Conservation (phyloP, 2,888 invertebrate species). For the Tortricodes alternella region DNA sequence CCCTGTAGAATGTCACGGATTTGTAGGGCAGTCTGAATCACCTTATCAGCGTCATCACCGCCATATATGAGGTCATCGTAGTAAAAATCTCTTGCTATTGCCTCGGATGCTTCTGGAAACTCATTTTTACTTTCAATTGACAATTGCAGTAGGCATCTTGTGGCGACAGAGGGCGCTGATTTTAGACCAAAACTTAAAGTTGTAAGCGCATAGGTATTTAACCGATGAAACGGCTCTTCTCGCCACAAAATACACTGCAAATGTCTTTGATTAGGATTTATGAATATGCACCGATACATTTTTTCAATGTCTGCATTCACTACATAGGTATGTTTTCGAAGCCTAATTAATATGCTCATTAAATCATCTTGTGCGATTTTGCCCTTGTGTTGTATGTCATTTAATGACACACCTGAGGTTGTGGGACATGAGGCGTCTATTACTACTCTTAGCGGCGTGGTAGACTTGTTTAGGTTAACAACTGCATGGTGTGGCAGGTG, state of each 20-base stretch:
- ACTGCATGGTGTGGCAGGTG: neutral
- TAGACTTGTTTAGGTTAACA: neutral
- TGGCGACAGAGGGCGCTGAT: slow-evolving; percentile 27
- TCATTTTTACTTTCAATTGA: slow-evolving; percentile 6
- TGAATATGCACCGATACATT: slow-evolving; percentile 21
- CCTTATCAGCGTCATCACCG: neutral
- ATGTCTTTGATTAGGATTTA: slow-evolving; percentile 4
- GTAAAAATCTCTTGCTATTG: neutral
- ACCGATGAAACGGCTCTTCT: slow-evolving; percentile 10
- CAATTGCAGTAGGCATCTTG: slow-evolving; percentile 29
- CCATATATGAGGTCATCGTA: neutral
- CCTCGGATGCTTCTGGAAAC: neutral
- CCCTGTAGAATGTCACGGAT: neutral
- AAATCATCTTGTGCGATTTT: neutral
- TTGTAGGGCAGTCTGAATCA: neutral
- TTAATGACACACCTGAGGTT: neutral
- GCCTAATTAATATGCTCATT: neutral
- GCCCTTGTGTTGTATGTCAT: neutral
- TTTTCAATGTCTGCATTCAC: slow-evolving; percentile 22
- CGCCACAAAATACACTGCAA: slow-evolving; percentile 25
- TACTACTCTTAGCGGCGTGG: neutral
- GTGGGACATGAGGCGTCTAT: neutral
- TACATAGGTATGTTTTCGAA: neutral
- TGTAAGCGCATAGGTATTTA: slow-evolving; percentile 22
- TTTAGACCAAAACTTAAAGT: slow-evolving; percentile 30